Percentiles rank a stretch among this genome's conserved stretches.
These are phyloP conservation scores for Corythaeola cristata DNA, from an alignment of 2,113 vertebrate species.

Conservation along the genomic window DNA sequence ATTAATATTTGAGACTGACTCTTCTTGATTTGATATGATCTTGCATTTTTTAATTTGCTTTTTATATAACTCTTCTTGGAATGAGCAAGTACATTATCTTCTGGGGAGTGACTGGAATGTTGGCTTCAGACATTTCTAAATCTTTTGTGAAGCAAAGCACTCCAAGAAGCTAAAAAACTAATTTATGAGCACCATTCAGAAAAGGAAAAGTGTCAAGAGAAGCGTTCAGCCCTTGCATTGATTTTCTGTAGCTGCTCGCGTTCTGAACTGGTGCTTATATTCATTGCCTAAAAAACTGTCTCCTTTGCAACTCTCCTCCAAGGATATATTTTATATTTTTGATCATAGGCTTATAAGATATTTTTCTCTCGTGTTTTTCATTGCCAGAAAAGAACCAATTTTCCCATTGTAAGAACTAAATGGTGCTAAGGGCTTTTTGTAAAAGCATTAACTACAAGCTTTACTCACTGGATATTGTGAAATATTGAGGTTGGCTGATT, in stretches of 20 bases:
- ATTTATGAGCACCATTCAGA: conserved; percentile 51
- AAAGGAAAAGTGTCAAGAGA: conserved; percentile 13
- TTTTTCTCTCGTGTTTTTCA: background rate
- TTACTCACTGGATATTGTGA: background rate
- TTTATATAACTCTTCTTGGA: background rate
- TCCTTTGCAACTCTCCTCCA: background rate
- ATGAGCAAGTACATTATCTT: background rate
- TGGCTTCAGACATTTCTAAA: background rate
- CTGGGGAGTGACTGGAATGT: background rate
- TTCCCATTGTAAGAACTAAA: background rate
- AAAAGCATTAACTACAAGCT: conserved; percentile 9
- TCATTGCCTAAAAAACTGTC: conserved; percentile 18
- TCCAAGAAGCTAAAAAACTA: conserved; percentile 24
- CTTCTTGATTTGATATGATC: background rate
- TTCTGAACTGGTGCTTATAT: conserved; percentile 13
- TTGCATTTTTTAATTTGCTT: conserved; percentile 13
- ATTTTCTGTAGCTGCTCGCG: conserved; percentile 32
- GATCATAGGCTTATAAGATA: conserved; percentile 11
- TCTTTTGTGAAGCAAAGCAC: conserved; percentile 18
- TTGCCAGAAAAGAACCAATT: conserved; percentile 5
- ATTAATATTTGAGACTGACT: background rate
- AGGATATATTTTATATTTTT: conserved; percentile 43
- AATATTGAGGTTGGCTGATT: conserved; percentile 23
- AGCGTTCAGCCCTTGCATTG: conserved; percentile 28
- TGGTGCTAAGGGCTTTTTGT: background rate